These are phyloP conservation scores for Lasioglossum oenotherae DNA, from an alignment of 2,888 invertebrate genomes.

Conservation along the genomic window DNA sequence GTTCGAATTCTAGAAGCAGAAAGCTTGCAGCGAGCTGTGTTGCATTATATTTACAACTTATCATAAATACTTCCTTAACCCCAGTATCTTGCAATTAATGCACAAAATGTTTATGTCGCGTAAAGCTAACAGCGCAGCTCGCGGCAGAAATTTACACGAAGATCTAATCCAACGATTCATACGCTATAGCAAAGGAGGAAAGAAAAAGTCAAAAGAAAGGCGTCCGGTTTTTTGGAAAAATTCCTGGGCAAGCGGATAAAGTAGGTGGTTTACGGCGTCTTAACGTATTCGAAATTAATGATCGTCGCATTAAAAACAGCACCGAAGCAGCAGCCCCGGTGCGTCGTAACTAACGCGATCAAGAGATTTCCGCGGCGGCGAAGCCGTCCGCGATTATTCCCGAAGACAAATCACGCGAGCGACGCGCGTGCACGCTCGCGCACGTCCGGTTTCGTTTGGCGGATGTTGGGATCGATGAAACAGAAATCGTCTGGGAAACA, in stretches of 20 bases:
- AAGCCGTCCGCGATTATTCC: slow-evolving; percentile 46
- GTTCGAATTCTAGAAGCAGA: neutral
- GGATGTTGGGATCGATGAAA: slow-evolving; percentile 47
- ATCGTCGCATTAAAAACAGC: neutral
- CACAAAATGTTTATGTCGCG: neutral
- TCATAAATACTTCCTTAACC: neutral
- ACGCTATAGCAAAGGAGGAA: too few relatives aligned
- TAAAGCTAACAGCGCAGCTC: too few relatives aligned
- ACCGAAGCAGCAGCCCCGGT: neutral
- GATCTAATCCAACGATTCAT: neutral
- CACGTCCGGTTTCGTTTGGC: slow-evolving; percentile 28
- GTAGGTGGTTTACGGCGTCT: neutral
- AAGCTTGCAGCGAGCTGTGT: neutral
- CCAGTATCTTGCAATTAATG: neutral
- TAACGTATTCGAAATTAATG: slow-evolving; percentile 10
- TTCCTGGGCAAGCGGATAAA: neutral
- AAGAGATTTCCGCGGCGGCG: slow-evolving; percentile 37
- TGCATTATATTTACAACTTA: neutral
- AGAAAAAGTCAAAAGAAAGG: neutral
- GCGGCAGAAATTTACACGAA: neutral
- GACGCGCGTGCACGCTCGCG: slow-evolving; percentile 26
- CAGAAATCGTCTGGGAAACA: slow-evolving; percentile 61
- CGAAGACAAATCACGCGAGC: slow-evolving; percentile 57
- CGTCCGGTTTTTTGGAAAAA: neutral
- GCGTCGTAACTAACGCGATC: slow-evolving; percentile 46